Base-by-base conservation (phyloP, 1,140 invertebrate genomes). In the Cheumatopsyche charites region DNA sequence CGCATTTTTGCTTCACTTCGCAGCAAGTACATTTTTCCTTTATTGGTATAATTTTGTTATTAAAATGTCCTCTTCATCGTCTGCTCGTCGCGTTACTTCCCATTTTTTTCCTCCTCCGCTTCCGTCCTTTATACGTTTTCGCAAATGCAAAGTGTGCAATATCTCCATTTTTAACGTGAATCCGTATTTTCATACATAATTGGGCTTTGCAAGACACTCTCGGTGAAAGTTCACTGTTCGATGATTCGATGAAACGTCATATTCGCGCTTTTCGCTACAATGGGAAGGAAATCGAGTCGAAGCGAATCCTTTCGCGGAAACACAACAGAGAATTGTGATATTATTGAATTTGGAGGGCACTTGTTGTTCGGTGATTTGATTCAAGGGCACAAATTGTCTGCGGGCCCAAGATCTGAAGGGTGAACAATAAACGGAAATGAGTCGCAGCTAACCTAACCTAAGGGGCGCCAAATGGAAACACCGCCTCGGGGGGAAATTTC, bases 351-450 rank as follows among this genome's bases (percentile, higher is more conserved):
- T 41, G 49, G 0, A 13, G 26, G 25, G 26, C 17, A 29, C 47
- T 45, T 62, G 72, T 71, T 71, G 58, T 75, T 68, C 11, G 26
- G 49, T 71, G 74, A 75, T 73, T 75, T 68, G 72, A 75, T 75
- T 73, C 36, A 19, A 23, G 45, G 52, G 52, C 52, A 58, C 63
- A 70, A 62, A 70, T 73, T 70, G 43, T 71, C 47, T 52, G 41
- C 26, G 42, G 23, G 26, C 12, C 62, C 36, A 71, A 63, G 61
- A 63, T n/a, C n/a, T 63, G 62, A 75, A 67, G 71, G 71, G 74
- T 71, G 71, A 75, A 75, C 74, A 75, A 75, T 75, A 49, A 75
- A 26, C 49, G 74, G 74, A 75, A 75, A 75, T 75, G 71, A 75
- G 71, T 43, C 58, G 49, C 23, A 25, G 21, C 17, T 13, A 67